Evolutionary conservation across 2,888 invertebrate genomes (phyloP), one percentile per base, ranked within the genome.

Genomic region (Drosophila pseudotalamancana): DNA sequence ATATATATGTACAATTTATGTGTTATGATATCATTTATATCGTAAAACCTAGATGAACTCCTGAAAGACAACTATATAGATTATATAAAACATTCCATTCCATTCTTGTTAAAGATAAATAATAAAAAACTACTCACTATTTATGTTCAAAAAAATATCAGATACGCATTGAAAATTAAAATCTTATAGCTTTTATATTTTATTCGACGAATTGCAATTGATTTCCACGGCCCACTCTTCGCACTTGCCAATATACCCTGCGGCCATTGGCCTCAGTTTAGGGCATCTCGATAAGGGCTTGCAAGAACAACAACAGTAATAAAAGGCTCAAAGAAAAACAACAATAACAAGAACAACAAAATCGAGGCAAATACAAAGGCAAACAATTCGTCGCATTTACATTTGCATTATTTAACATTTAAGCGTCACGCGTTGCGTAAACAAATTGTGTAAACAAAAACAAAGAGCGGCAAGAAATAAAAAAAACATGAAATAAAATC

Each of bases 331-430:
- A 61, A 46, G 48, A 73, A 72, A 56, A 55, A 56, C 62, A 62
- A 34, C 27, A 49, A 18, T 42, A 43, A 8, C 18, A 25, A n/a
- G n/a, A 53, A 9, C 11, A 45, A 53, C 34, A 40, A 50, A 31
- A 54, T 34, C 18, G 45, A 53, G 35, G 31, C 56, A 62, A 62
- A 61, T 49, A 57, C 51, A 46, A 73, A 64, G 50, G 35, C 77
- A 78, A 76, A 84, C 76, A 81, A 79, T 79, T 69, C 60, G 66
- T 46, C 75, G 77, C 79, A 79, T 82, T 81, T 85, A 65, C 85
- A 87, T 84, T 84, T 84, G 88, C 83, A 87, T 87, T 84, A 79
- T 85, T 83, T 83, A 83, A 79, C 84, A 88, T 86, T 87, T 86
- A 84, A 87, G 80, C 87, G 81, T 86, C 80, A 74, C 80, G 88